Percentiles rank a stretch among this genome's conserved stretches.
Evolutionary conservation across 2,113 vertebrate genomes (phyloP).

Genomic region (Agapornis roseicollis): DNA sequence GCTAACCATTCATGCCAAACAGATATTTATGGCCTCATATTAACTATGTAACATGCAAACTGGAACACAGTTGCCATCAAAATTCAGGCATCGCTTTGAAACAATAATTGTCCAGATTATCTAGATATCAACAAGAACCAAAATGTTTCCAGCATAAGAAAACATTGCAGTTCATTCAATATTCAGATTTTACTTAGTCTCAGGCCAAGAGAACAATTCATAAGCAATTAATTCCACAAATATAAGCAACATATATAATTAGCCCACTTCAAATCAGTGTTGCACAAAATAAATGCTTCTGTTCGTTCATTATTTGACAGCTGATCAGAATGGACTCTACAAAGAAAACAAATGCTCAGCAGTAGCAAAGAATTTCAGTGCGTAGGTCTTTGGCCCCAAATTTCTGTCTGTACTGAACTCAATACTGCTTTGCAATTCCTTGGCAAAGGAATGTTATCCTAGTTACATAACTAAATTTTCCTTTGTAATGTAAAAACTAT

Average conservation of each 20-base stretch:
- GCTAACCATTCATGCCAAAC: background rate
- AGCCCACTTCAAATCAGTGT: background rate
- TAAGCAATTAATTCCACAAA: background rate
- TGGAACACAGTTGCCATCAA: background rate
- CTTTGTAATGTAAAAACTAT: slow-evolving; percentile 59
- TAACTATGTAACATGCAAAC: background rate
- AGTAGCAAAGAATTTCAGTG: slow-evolving; percentile 25
- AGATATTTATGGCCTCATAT: background rate
- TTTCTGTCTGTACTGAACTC: slow-evolving; percentile 18
- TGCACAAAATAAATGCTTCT: background rate
- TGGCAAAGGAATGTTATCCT: slow-evolving; percentile 20
- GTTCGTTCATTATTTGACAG: slow-evolving; percentile 15
- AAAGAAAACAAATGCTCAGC: slow-evolving; percentile 23
- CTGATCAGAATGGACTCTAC: background rate
- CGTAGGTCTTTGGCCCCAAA: slow-evolving; percentile 21
- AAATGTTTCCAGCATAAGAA: background rate
- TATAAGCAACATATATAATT: background rate
- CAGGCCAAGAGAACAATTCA: background rate
- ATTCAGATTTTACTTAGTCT: background rate
- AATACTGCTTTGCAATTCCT: slow-evolving; percentile 12
- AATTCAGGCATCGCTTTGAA: background rate
- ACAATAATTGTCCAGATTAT: background rate
- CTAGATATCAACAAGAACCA: background rate
- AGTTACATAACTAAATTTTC: slow-evolving; percentile 55
- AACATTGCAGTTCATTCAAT: background rate